Evolutionary conservation across 53 echinoderm and acorn worm species (phyloP), one percentile per base, ranked within the genome.

Genomic region (Crossaster papposus): DNA sequence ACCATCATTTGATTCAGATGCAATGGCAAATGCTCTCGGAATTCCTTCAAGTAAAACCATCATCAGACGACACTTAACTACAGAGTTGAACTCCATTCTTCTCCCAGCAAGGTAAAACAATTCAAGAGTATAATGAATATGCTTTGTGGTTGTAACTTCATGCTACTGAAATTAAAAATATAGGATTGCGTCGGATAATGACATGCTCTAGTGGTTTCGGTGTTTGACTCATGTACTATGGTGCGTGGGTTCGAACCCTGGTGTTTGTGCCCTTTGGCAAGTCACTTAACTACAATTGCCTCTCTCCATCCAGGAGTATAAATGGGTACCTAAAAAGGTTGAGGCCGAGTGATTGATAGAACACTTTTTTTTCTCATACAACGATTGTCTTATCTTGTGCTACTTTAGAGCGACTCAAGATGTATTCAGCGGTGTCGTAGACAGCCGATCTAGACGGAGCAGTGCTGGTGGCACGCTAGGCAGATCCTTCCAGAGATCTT

Each of bases 21-120:
- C 95, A 77, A 93, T 97, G 92, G 98, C 95, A 87, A 95, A 94
- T 51, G 95, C 94, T 53, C 78, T 97, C 10, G 98, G 98, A 35
- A 97, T 97, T 86, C 96, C 98, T 33, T 93, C 93, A 29, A 94
- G 96, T 78, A 97, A 97, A 89, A 97, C 92, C 65, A 97, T 97
- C 64, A 95, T 97, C 63, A 81, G 98, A 83, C 83, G 96, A 14
- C 96, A 96, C 50, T 88, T 97, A 7, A 97, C 98, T 13, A 94
- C 98, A 65, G 96, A 97, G 81, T 83, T 97, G 65, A 94, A 94
- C 89, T 94, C 96, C 65, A 54, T 97, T 2, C 90, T 97, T 55
- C 80, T 77, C 77, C 97, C 97, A 71, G 97, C 97, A 54, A 95
- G 97, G 97, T 97, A 2, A 84, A 31, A 23, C 6, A 33, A 58